A percentile compares a stretch with the other conserved stretches of the same genome.
These are phyloP conservation scores for Accipiter fasciatus DNA, from an alignment of 2,797 vertebrate species.

Conservation along the genomic window DNA sequence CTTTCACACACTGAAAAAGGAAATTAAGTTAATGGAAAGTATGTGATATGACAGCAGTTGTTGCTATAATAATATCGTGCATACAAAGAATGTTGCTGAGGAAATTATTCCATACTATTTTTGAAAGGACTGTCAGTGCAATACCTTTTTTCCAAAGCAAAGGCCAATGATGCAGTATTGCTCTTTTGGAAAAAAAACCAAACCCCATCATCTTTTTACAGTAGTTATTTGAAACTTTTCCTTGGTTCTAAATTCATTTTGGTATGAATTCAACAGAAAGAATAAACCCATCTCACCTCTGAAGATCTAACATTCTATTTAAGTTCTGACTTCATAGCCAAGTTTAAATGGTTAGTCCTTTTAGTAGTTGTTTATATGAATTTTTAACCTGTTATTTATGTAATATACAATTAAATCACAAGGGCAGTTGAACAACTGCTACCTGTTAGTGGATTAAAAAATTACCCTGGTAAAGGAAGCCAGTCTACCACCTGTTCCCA, in stretches of 20 bases:
- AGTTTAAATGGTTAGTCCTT: neutral
- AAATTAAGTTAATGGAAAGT: slow-evolving; percentile 65
- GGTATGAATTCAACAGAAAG: neutral
- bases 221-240: neutral
- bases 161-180: slow-evolving; percentile 3
- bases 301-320: neutral
- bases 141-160: slow-evolving; percentile 8
- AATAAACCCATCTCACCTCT: neutral
- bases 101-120: slow-evolving; percentile 64
- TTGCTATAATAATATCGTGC: slow-evolving; percentile 44
- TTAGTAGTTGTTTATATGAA: neutral
- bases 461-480: neutral
- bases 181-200: neutral
- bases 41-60: slow-evolving; percentile 3
- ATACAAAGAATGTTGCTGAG: slow-evolving; percentile 67
- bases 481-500: neutral
- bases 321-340: neutral
- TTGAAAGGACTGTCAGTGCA: slow-evolving; percentile 58
- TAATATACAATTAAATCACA: neutral
- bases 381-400: neutral
- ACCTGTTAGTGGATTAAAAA: neutral
- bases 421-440: neutral
- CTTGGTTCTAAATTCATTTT: neutral
- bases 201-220: neutral
- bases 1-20: slow-evolving; percentile 46